Evolutionary conservation across 2,797 vertebrate species (phyloP), one percentile per base, ranked within the genome.

Genomic region (Danio kyathit): DNA sequence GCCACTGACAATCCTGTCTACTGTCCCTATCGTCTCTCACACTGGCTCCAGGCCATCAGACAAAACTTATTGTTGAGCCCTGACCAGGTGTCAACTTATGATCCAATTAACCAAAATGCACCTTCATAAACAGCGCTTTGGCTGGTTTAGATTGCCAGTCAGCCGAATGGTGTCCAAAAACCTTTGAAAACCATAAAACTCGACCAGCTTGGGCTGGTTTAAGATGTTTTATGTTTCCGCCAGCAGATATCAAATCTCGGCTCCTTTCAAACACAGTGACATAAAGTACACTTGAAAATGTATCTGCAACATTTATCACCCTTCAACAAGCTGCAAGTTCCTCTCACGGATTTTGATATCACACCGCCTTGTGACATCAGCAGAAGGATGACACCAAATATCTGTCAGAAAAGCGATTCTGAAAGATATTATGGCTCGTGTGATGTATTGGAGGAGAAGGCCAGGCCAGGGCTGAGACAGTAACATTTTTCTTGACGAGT

Each of bases 381-480:
- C 63, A 65, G 67, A 76, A 65, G 81, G 49, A 77, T 72, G 69
- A 71, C 63, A 76, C 46, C 46, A 46, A 63, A 71, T 70, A 61
- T 21, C 44, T 82, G 74, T 77, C 65, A 64, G 48, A 49, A 14
- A 70, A 70, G 54, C 12, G 13, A 38, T 71, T 57, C 74, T 56
- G 40, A 54, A 70, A 82, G 59, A 82, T 56, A 60, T 46, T 52
- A 71, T 70, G 44, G 56, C 65, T 29, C 40, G 14, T 13, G 7
- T 71, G 66, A 76, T 82, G 57, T 82, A 82, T 82, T 82, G 74
- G 14, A 65, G 19, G 66, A 76, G 21, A 63, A 38, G 52, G 46
- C 21, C 57, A 72, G 59, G 51, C 67, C 13, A 41, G 57, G 51
- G 60, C 64, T 56, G 21, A 72, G 74, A 61, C 67, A 57, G 59